Evolutionary conservation across 2,888 invertebrate genomes (phyloP).

Genomic region (Noctua fimbriata): DNA sequence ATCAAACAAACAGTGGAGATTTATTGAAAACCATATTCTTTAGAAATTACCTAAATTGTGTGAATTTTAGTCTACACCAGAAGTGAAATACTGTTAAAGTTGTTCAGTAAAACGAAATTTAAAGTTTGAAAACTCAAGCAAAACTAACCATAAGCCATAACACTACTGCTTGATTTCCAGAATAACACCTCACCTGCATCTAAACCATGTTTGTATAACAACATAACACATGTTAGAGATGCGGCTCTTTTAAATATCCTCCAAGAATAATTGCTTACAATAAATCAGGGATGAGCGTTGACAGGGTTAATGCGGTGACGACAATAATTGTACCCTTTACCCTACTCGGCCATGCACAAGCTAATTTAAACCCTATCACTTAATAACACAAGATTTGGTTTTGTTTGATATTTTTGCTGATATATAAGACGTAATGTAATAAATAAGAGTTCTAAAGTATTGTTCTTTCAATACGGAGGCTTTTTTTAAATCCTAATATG

Average conservation of each 20-base stretch:
- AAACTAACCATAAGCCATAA: not conserved
- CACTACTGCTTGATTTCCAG: slow-evolving; percentile 30
- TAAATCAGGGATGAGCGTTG: slow-evolving; percentile 86
- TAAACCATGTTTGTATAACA: slow-evolving; percentile 76
- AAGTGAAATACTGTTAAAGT: not conserved
- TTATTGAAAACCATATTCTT: not conserved
- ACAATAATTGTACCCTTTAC: slow-evolving; percentile 79
- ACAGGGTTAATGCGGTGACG: slow-evolving; percentile 84
- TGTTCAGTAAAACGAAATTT: not conserved
- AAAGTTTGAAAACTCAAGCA: not conserved
- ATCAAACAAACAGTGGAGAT: not conserved
- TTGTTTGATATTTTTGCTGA: not conserved
- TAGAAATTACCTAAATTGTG: not conserved
- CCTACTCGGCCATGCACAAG: slow-evolving; percentile 57
- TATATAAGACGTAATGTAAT: slow-evolving; percentile 22
- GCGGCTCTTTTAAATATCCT: slow-evolving; percentile 67
- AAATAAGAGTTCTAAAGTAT: slow-evolving; percentile 69
- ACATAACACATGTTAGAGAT: slow-evolving; percentile 71
- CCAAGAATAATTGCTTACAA: slow-evolving; percentile 79
- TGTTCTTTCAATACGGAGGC: slow-evolving; percentile 78
- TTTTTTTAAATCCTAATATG: slow-evolving; percentile 67
- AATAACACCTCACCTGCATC: slow-evolving; percentile 61
- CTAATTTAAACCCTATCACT: slow-evolving; percentile 51
- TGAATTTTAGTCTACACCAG: not conserved
- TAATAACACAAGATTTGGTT: not conserved